A percentile compares a stretch with the other conserved stretches of the same genome.
These are phyloP conservation scores for Pogonus chalceus DNA, from an alignment of 1,140 invertebrate species.

Conservation along the genomic window DNA sequence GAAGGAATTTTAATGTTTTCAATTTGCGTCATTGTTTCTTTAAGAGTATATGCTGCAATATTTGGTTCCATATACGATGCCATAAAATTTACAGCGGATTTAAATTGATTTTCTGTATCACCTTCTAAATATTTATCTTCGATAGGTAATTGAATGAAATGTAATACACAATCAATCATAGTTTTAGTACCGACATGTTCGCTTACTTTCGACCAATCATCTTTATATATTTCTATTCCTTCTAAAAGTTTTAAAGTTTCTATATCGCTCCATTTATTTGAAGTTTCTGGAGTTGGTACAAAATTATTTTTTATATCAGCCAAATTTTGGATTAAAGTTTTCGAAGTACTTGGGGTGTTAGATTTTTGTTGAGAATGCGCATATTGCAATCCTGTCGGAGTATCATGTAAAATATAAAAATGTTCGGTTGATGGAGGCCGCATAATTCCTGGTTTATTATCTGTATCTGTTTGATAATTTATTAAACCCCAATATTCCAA, in stretches of 20 bases:
- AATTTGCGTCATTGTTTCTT: conserved; percentile 95
- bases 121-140: conserved; percentile 98
- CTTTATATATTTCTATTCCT: conserved; percentile 94
- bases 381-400: conserved; percentile 92
- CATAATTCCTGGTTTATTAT: conserved; percentile 91
- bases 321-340: conserved; percentile 65
- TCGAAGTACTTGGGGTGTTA: conserved; percentile 77
- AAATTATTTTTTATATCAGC: conserved; percentile 63
- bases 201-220: conserved; percentile 99
- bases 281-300: conserved; percentile 65
- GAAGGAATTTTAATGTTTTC: conserved; percentile 93
- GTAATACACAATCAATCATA: conserved; percentile 98
- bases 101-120: conserved; percentile 93
- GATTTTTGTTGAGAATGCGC: conserved; percentile 78
- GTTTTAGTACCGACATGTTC: conserved; percentile 95
- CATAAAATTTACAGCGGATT: conserved; percentile 98
- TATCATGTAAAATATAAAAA: conserved; percentile 97
- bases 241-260: conserved; percentile 93
- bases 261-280: conserved; percentile 96
- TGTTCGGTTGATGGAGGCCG: conserved; percentile 99
- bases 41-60: conserved; percentile 92
- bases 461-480: conserved; percentile 89
- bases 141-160: conserved; percentile 94
- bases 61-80: conserved; percentile 97
- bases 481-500: conserved; percentile 98